phyloP scores from a whole-genome alignment of 1,140 invertebrate species.

The Lepidotrigona ventralis region DNA sequence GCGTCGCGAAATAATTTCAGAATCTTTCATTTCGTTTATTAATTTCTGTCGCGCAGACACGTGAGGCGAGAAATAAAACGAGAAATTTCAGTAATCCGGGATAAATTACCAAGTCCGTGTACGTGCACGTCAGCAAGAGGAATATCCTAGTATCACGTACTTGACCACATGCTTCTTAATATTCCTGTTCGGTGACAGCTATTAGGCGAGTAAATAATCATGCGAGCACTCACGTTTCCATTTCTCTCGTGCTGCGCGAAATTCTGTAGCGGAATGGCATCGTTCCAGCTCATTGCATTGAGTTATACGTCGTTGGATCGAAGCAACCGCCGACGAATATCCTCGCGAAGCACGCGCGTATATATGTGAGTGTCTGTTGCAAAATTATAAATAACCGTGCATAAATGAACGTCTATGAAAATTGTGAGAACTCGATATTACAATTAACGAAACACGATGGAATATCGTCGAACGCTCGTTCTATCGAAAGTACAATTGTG shows the following conservation, averaged over 20 bases:
- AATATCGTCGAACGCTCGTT: background rate
- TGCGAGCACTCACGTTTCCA: slow-evolving; percentile 20
- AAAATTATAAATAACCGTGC: no score
- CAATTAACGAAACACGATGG: background rate
- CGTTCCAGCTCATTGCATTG: slow-evolving; percentile 45
- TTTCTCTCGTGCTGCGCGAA: slow-evolving; percentile 1
- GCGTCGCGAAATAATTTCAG: no score
- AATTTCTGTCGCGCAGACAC: no score
- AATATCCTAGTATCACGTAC: background rate
- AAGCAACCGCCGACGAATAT: background rate
- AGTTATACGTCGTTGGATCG: slow-evolving; percentile 24
- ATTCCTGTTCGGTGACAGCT: background rate
- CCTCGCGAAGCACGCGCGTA: background rate
- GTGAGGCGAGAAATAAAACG: no score
- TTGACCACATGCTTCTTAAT: background rate
- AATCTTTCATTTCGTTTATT: no score
- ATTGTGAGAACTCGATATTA: background rate
- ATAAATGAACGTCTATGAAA: no score
- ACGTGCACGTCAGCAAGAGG: background rate
- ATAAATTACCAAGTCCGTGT: no score
- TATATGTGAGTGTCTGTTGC: no score
- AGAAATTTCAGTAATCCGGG: no score
- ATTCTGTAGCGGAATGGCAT: slow-evolving; percentile 38
- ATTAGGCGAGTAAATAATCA: slow-evolving; percentile 40
- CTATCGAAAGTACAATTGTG: no score